These are phyloP conservation scores for Atherinomorus stipes DNA, from an alignment of 2,113 vertebrate species.

Conservation along the genomic window DNA sequence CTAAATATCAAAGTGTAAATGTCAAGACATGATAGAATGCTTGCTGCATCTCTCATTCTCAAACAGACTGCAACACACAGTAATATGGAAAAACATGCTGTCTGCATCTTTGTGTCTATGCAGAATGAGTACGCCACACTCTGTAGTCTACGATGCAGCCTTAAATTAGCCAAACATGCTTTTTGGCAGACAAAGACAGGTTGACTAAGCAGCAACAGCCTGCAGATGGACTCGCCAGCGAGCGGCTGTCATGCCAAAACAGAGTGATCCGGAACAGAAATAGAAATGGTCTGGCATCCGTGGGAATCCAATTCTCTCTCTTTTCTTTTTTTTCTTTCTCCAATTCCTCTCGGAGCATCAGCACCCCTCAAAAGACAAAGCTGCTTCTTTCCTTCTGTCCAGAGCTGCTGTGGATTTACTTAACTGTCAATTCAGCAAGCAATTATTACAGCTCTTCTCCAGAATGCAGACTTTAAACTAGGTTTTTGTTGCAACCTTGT, in stretches of 20 bases:
- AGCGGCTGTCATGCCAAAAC: constrained; percentile 57
- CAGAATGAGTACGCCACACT: constrained; percentile 35
- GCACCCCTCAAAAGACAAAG: constrained; percentile 25
- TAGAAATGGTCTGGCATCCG: constrained; percentile 70
- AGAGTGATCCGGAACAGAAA: constrained; percentile 52
- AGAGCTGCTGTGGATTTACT: constrained; percentile 34
- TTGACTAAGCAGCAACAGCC: constrained; percentile 73
- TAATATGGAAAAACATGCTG: neutral
- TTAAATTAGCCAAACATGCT: constrained; percentile 65
- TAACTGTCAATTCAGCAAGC: neutral
- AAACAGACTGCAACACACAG: neutral
- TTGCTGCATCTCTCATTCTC: neutral
- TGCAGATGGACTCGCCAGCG: constrained; percentile 57
- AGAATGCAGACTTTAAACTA: neutral
- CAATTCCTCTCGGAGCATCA: constrained; percentile 31
- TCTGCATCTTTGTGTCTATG: neutral
- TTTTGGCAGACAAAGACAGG: constrained; percentile 62
- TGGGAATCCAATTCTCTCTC: constrained; percentile 50
- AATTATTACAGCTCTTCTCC: constrained; percentile 5
- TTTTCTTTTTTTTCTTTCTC: constrained; percentile 7
- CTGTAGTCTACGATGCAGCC: constrained; percentile 57
- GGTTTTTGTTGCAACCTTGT: neutral
- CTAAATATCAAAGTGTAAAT: constrained; percentile 1
- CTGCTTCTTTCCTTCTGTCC: constrained; percentile 24
- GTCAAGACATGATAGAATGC: neutral